Base-by-base conservation (phyloP, 2,888 invertebrate genomes). In the Parascotia fuliginaria region DNA sequence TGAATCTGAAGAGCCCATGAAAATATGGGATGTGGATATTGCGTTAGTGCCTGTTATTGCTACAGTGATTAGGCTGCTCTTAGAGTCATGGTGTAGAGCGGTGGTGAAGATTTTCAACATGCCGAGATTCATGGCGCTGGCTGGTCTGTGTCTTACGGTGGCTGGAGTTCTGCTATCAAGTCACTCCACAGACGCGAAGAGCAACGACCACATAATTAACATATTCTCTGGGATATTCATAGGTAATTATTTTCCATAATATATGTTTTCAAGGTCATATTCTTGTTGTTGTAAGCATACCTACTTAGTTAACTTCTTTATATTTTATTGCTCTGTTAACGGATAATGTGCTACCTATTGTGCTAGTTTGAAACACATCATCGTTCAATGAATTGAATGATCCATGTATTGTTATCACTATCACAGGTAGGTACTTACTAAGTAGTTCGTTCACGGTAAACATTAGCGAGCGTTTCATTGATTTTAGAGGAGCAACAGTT, bases 31-130 rank as follows among this genome's bases (percentile, higher is more conserved):
- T 36, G 89, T 93, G 47, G 91, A 93, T 54, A 85, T 95, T 42
- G 89, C 94, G 1, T 76, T 94, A 45, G 93, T 94, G 40, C 94
- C 95, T 0, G 88, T 95, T 58, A 85, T 95, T 58, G 93, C 93
- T 76, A 83, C 92, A 24, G 93, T 94, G 7, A 93, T 93, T 60
- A 90, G 93, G 75, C 87, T 93, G 34, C 82, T 95, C 45, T 62
- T 88, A 82, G 95, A 95, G 75, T 94, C 95, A 3, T 93, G 94
- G 92, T 91, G 93, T 55, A 79, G 93, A 40, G 89, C 90, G 7
- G 80, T 95, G 41, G 93, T 94, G 56, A 91, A 90, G 56, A 83
- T 85, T 31, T 93, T 93, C 73, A 92, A 92, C 54, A 94, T 94
- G 93, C 94, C 94, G 0, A 78, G 94, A 52, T 87, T 94, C 32